Evolutionary conservation across 2,797 vertebrate genomes (phyloP).

Genomic region (Sebastes trivittatus): DNA sequence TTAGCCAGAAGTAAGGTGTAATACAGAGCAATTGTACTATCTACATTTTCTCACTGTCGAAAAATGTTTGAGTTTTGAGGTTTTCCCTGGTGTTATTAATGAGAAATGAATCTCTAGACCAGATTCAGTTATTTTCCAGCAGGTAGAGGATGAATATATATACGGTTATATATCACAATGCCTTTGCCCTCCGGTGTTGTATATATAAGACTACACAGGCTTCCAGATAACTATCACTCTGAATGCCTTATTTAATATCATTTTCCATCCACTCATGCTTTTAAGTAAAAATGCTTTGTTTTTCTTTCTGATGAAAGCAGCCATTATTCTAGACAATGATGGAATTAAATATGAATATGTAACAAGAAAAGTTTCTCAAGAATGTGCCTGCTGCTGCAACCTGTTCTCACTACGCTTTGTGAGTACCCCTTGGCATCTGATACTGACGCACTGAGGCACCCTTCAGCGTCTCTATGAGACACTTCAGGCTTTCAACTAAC

Average conservation of each 20-base stretch:
- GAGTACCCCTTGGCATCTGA: background rate
- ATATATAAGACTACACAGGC: background rate
- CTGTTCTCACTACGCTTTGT: background rate
- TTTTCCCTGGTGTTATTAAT: background rate
- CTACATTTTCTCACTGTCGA: conserved; percentile 12
- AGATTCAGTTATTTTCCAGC: conserved; percentile 5
- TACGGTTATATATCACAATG: background rate
- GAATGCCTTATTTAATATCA: background rate
- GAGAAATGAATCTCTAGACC: conserved; percentile 5
- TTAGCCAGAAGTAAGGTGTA: conserved; percentile 39
- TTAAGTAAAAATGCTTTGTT: background rate
- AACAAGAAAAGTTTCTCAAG: background rate
- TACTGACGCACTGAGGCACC: background rate
- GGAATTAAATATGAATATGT: background rate
- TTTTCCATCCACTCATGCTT: background rate
- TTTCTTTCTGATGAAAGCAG: background rate
- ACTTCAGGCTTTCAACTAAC: background rate
- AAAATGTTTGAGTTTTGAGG: background rate
- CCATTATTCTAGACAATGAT: background rate
- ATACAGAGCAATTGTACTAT: conserved; percentile 48
- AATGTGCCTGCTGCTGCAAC: background rate
- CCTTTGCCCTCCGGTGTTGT: conserved; percentile 3
- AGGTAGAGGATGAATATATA: background rate
- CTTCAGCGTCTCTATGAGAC: too few species aligned
- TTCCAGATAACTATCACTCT: background rate